Conservation (phyloP, 1,140 invertebrate genomes). For the Pararge aegeria region DNA sequence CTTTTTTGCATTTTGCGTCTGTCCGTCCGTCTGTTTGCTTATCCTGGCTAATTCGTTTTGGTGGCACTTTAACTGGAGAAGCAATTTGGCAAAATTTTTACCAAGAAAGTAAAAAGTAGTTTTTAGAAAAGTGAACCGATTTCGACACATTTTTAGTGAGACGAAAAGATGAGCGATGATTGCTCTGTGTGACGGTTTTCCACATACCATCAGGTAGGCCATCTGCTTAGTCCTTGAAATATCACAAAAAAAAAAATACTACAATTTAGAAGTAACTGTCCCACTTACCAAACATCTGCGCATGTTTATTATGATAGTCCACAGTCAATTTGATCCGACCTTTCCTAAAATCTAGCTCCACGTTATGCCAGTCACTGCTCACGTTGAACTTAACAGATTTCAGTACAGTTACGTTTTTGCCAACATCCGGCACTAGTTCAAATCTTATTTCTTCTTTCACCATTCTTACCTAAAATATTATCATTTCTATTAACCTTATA, state of each 20-base stretch:
- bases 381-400: slow-evolving; percentile 89
- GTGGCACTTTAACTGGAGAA: too few relatives aligned
- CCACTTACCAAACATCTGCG: slow-evolving; percentile 82
- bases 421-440: slow-evolving; percentile 85
- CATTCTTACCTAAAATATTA: slow-evolving; percentile 82
- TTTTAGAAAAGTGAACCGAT: too few relatives aligned
- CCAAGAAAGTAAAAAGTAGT: too few relatives aligned
- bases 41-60: too few relatives aligned
- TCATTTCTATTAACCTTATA: not conserved
- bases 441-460: slow-evolving; percentile 91
- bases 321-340: slow-evolving; percentile 87
- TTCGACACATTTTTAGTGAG: too few relatives aligned
- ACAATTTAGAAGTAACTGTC: not conserved
- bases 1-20: too few relatives aligned
- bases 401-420: slow-evolving; percentile 86
- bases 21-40: too few relatives aligned
- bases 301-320: slow-evolving; percentile 86
- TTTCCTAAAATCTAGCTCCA: slow-evolving; percentile 88
- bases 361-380: slow-evolving; percentile 87
- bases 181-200: too few relatives aligned
- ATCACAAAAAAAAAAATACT: not conserved
- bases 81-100: too few relatives aligned
- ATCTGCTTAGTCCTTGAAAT: too few relatives aligned
- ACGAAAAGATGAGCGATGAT: too few relatives aligned
- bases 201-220: too few relatives aligned